Percentiles rank a stretch among this genome's conserved stretches.
Conservation (phyloP, 2,888 invertebrate genomes). For the Trissoscelio sp. region DNA sequence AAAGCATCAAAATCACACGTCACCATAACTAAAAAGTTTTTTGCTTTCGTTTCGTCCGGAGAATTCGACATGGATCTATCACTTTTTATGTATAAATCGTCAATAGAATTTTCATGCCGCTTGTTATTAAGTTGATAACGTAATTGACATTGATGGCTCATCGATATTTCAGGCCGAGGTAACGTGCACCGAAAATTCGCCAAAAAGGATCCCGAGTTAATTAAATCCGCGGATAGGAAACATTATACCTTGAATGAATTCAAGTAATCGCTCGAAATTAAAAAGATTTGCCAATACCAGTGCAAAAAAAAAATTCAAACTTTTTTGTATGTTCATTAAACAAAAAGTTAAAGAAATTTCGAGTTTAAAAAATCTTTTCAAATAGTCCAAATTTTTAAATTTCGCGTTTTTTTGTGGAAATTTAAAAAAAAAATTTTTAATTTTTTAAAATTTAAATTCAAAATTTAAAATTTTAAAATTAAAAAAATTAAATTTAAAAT, state of each 20-base stretch:
- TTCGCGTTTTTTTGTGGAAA: too few relatives aligned
- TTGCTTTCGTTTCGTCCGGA: not conserved
- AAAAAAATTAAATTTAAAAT: too few relatives aligned
- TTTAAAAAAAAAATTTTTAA: too few relatives aligned
- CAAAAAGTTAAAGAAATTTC: too few relatives aligned
- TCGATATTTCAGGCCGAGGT: conserved; percentile 31
- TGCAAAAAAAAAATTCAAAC: too few relatives aligned
- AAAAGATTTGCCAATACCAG: too few relatives aligned
- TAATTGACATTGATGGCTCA: conserved; percentile 53
- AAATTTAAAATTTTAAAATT: not conserved
- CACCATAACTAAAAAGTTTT: not conserved
- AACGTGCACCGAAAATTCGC: conserved; percentile 9
- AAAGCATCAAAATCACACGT: not conserved
- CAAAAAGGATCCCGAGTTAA: conserved; percentile 25
- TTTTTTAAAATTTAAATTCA: too few relatives aligned
- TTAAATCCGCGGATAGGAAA: conserved; percentile 14
- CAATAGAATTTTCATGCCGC: conserved; percentile 40
- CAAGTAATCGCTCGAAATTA: too few relatives aligned
- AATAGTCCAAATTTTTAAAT: too few relatives aligned
- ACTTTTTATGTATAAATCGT: conserved; percentile 27
- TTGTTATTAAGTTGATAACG: conserved; percentile 43
- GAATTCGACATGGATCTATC: conserved; percentile 8
- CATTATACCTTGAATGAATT: not conserved
- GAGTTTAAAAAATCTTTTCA: too few relatives aligned
- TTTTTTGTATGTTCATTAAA: too few relatives aligned